Evolutionary conservation across 1,140 invertebrate species (phyloP), one percentile per base, ranked within the genome.

Genomic region (Drosophila sp.): DNA sequence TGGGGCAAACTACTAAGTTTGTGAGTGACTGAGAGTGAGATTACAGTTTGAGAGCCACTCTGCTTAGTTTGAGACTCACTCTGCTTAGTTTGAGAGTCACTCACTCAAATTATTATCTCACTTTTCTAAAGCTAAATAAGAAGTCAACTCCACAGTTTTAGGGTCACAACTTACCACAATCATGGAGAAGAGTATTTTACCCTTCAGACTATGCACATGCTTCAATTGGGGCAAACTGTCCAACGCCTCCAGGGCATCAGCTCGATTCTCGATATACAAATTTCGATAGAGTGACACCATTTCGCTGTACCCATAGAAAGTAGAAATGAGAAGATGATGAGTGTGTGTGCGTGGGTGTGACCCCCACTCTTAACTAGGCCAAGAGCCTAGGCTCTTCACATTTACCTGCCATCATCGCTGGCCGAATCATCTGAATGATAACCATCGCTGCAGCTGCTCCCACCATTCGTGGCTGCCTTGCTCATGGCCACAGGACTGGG

Each of bases 101-200:
- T 17, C 17, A 17, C 17, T 17, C 17, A 17, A 17, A 17, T 17
- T 17, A 17, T 17, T 17, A 0, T 17, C 17, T 17, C 17, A 17
- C 17, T 17, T 17, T 17, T 17, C 17, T 17, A 17, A 17, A 17
- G 17, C 17, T 17, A 17, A 17, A 17, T 17, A 17, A 17, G 17
- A 17, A 17, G 17, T 17, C 6, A 1, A 35, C 3, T 3, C 4
- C 33, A 0, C 35, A 38, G 35, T 38, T 38, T 38, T 11, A 38
- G 35, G 10, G 35, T 38, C 10, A 17, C 4, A 27, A 96, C 96
- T 96, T 93, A 98, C 98, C 92, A 98, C 97, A 80, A 98, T 95
- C 54, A 98, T 96, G 57, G 98, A 98, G 92, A 98, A 98, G 40
- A 99, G 94, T 67, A 99, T 97, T 93, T 98, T 99, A 44, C 95